These are phyloP conservation scores for Gastracanthus pulcherrimus DNA, from an alignment of 2,888 invertebrate genomes.

Conservation along the genomic window DNA sequence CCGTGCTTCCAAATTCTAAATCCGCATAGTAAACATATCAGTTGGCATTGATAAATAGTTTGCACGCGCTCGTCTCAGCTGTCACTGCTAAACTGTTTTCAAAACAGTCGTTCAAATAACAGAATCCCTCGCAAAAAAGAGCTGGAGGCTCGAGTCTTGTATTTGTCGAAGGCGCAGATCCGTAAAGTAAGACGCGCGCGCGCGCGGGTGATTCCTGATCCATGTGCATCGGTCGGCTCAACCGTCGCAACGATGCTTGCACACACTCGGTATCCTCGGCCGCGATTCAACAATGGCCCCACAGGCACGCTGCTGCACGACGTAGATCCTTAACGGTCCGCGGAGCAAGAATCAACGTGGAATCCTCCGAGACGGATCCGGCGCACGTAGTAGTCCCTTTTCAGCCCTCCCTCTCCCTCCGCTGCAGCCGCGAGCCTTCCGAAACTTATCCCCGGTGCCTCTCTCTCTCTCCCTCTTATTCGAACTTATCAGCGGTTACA, in stretches of 20 bases:
- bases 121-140: neutral
- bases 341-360: slow-evolving; percentile 40
- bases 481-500: slow-evolving; percentile 40
- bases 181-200: no score
- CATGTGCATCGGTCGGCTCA: neutral
- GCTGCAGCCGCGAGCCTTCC: neutral
- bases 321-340: slow-evolving; percentile 35
- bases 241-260: neutral
- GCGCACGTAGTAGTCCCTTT: neutral
- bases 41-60: neutral
- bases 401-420: neutral
- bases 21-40: no score
- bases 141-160: neutral
- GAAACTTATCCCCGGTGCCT: neutral
- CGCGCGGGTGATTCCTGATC: slow-evolving; percentile 50
- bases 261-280: neutral
- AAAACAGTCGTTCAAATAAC: neutral
- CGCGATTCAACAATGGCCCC: slow-evolving; percentile 28
- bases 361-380: slow-evolving; percentile 1
- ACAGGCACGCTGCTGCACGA: no score
- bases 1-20: no score
- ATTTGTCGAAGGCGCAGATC: slow-evolving; percentile 50
- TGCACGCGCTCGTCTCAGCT: neutral
- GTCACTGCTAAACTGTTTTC: slow-evolving; percentile 22
- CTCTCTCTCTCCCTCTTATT: neutral